These are phyloP conservation scores for Hydropsyche tenuis DNA, from an alignment of 1,140 invertebrate species.

Conservation along the genomic window DNA sequence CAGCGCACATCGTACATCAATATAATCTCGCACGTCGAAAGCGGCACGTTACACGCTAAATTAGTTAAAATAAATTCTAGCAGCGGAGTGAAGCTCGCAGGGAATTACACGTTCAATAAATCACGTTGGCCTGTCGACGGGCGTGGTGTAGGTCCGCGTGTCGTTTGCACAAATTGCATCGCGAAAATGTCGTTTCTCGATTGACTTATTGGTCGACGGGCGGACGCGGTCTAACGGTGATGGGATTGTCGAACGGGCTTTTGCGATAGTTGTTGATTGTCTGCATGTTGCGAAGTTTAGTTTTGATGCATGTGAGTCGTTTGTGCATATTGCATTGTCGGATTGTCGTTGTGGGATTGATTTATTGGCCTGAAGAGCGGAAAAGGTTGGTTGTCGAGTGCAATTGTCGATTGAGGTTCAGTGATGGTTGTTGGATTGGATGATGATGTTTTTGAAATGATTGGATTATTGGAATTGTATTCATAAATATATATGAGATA, in stretches of 20 bases:
- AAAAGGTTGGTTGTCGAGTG: background rate
- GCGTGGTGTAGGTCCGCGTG: background rate
- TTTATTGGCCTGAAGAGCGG: no score
- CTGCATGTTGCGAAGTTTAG: no score
- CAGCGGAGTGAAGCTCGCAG: background rate
- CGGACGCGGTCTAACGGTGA: no score
- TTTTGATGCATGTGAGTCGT: no score
- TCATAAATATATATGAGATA: no score
- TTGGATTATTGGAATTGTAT: no score
- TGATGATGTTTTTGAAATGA: no score
- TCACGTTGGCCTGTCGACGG: background rate
- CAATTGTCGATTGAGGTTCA: background rate
- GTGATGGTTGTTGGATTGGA: no score
- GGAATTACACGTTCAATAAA: constrained; percentile 11
- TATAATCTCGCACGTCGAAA: constrained; percentile 1
- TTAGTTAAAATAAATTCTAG: constrained; percentile 18
- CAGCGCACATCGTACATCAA: no score
- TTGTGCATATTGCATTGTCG: background rate
- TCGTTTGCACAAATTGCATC: constrained; percentile 4
- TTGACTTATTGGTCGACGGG: no score
- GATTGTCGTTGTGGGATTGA: background rate
- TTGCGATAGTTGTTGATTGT: no score
- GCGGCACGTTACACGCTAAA: constrained; percentile 4
- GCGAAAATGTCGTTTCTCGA: background rate
- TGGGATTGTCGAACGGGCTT: background rate